Base-by-base conservation (phyloP, 2,888 invertebrate genomes). In the Macrophya alboannulata region DNA sequence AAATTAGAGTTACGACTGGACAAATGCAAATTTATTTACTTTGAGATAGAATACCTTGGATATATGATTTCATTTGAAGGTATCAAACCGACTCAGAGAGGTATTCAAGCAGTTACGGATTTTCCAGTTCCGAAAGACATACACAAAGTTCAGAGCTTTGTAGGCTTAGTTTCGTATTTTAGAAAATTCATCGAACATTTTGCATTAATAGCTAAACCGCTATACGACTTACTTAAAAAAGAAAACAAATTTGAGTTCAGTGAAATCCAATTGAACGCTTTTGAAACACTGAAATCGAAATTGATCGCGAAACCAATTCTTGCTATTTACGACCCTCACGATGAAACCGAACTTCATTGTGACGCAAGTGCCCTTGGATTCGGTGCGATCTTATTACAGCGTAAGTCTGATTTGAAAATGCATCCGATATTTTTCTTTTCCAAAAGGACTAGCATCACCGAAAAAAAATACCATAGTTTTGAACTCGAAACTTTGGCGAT, bases 91-190 rank as follows among this genome's bases (percentile, higher is more conserved):
- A 86, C 40, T 84, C 43, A 76, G 17, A 48, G 76, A 17, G 83
- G 84, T 62, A 65, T 86, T 21, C 43, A 76, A 17, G 83, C 84
- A 8, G 79, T 86, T 51, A 48, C 55, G 9, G 77, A 84, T n/a
- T 87, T 85, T 82, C 86, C 87, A 43, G 65, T 83, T 17, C 87
- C 87, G 12, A 82, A 59, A 37, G 79, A 81, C 71, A 59, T 86
- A 48, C 83, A 76, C 55, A 76, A 85, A n/a, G 77, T 87, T 21
- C 79, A 81, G 21, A 83, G 85, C 21, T 90, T 90, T 86, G 21
- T 90, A 12, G 89, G 90, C 0, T 82, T 91, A 68, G 85, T 87
- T 55, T 87, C 87, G 55, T 90, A 90, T 85, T 91, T 91, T 85
- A 74, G 89, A 37, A 84, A 87, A 55, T 90, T 89, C 86, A 86